Conservation (phyloP, 1,140 invertebrate species). For the Bombus breviceps region DNA sequence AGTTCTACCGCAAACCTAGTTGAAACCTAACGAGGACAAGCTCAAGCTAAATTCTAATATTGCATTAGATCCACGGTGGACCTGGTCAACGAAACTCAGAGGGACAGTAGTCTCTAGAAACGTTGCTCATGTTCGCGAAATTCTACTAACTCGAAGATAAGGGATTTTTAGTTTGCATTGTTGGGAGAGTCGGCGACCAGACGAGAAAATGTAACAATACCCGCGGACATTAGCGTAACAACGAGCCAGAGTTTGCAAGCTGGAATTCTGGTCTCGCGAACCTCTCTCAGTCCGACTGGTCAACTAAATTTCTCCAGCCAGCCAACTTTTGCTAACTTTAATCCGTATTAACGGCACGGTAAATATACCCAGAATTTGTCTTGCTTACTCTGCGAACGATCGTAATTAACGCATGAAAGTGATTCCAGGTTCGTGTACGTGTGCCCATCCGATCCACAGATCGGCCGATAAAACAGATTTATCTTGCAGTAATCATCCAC, state of each 20-base stretch:
- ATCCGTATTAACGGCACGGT: slow-evolving; percentile 38
- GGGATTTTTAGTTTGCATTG: slow-evolving; percentile 17
- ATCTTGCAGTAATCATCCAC: slow-evolving; percentile 49
- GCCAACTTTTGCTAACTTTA: slow-evolving; percentile 48
- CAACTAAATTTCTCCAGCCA: slow-evolving; percentile 16
- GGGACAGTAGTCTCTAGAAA: not conserved
- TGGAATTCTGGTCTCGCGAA: slow-evolving; percentile 20
- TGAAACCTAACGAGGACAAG: not conserved
- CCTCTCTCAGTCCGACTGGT: not conserved
- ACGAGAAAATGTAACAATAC: slow-evolving; percentile 22
- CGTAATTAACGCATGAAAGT: slow-evolving; percentile 67
- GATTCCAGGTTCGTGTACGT: slow-evolving; percentile 73
- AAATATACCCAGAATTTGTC: slow-evolving; percentile 6
- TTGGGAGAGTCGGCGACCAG: not conserved
- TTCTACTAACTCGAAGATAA: not conserved
- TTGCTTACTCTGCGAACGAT: slow-evolving; percentile 7
- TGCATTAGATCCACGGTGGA: not conserved
- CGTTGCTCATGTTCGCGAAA: not conserved
- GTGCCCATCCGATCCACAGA: slow-evolving; percentile 72
- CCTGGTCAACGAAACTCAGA: not conserved
- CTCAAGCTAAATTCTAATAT: not conserved
- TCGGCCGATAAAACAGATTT: slow-evolving; percentile 69
- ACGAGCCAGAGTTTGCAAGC: slow-evolving; percentile 15
- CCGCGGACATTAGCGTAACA: slow-evolving; percentile 8
- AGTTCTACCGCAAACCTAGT: not conserved